phyloP scores from a whole-genome alignment of 92 coral and sea anemone genomes.

The Zoanthus solanderi region DNA sequence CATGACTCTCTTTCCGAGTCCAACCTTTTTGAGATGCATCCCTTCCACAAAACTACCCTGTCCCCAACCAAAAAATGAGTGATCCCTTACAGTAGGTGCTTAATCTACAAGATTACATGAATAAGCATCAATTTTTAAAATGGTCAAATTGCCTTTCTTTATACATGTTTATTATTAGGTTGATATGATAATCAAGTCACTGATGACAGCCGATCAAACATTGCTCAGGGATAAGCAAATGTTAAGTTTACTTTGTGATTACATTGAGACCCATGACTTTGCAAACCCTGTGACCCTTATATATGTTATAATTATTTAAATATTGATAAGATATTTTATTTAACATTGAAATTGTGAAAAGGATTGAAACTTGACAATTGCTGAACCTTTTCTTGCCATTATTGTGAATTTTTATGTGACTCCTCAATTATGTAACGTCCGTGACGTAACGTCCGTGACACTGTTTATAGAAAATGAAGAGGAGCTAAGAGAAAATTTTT shows the following conservation, averaged over 20 bases:
- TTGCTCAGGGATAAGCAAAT: slow-evolving; percentile 16
- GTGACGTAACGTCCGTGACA: slow-evolving; percentile 27
- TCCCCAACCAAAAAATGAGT: slow-evolving; percentile 15
- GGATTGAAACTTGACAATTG: slow-evolving; percentile 7
- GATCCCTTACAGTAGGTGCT: slow-evolving; percentile 20
- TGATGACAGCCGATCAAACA: slow-evolving; percentile 20
- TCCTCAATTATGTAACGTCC: slow-evolving; percentile 11
- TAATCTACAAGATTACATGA: slow-evolving; percentile 17
- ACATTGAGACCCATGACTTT: slow-evolving; percentile 19
- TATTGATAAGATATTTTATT: slow-evolving; percentile 12
- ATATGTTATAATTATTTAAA: slow-evolving; percentile 14
- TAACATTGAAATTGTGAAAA: slow-evolving; percentile 17
- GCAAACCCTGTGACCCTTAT: slow-evolving; percentile 20
- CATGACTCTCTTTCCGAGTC: neutral
- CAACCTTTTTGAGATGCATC: slow-evolving; percentile 16
- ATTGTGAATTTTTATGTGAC: slow-evolving; percentile 8
- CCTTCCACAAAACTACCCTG: slow-evolving; percentile 20
- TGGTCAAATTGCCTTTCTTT: slow-evolving; percentile 19
- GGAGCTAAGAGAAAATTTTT: slow-evolving; percentile 18
- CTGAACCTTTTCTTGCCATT: neutral
- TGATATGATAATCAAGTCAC: slow-evolving; percentile 12
- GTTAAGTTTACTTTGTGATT: slow-evolving; percentile 14
- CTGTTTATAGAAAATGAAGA: slow-evolving; percentile 16
- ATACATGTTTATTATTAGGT: slow-evolving; percentile 17
- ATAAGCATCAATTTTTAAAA: slow-evolving; percentile 13